Evolutionary conservation across 2,797 vertebrate genomes (phyloP).

Genomic region (Adelosebastes latens): DNA sequence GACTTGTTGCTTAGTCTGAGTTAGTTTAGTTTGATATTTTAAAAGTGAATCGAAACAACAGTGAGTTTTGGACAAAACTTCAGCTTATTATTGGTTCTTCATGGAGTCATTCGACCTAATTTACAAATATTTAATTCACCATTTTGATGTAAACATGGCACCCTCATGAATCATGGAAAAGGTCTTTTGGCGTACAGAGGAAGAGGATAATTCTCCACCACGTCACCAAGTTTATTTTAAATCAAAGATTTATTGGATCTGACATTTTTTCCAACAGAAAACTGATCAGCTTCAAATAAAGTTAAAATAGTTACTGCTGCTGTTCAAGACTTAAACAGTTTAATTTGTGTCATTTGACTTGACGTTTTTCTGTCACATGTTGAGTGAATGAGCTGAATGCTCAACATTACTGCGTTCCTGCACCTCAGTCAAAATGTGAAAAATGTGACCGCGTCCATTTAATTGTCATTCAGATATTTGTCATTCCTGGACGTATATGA

Average conservation of each 20-base stretch:
- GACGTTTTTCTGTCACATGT: conserved; percentile 1
- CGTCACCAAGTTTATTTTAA: neutral
- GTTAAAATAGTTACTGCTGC: neutral
- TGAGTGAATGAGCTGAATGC: conserved; percentile 47
- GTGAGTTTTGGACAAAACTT: neutral
- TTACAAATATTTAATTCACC: neutral
- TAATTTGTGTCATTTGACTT: conserved; percentile 26
- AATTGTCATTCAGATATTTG: conserved; percentile 36
- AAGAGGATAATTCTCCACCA: neutral
- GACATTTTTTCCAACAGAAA: neutral
- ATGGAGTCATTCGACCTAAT: neutral
- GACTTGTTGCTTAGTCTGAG: neutral
- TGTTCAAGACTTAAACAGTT: neutral
- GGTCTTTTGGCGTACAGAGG: neutral
- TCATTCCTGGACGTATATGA: conserved; percentile 45
- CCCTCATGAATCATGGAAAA: neutral
- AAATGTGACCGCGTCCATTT: conserved; percentile 50
- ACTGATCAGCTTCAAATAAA: neutral
- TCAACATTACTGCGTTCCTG: conserved; percentile 54
- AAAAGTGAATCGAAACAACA: neutral
- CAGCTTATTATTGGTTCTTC: neutral
- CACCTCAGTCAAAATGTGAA: conserved; percentile 44
- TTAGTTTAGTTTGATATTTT: neutral
- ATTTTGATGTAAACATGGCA: neutral
- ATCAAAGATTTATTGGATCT: neutral